phyloP scores from a whole-genome alignment of 2,888 invertebrate species.

The Elegia similella region DNA sequence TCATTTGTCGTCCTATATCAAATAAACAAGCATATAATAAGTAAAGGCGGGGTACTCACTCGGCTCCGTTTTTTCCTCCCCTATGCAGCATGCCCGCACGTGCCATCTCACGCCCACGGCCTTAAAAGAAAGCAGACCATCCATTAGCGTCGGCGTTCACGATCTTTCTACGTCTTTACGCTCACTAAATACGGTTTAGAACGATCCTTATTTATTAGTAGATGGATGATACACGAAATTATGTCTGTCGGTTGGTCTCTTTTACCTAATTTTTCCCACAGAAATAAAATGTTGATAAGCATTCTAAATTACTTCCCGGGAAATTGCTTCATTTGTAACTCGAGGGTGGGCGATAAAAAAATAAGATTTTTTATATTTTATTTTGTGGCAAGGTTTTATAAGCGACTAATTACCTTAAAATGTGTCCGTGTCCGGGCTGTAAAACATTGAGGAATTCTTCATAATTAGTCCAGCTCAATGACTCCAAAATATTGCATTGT shows the following conservation, averaged over 20 bases:
- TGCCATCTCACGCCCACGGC: slow-evolving; percentile 86
- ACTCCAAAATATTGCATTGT: no score
- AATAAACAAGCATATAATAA: slow-evolving; percentile 17
- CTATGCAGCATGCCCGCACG: slow-evolving; percentile 89
- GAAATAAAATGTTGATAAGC: not conserved
- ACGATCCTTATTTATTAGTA: slow-evolving; percentile 51
- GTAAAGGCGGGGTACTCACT: slow-evolving; percentile 79
- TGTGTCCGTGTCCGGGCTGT: no score
- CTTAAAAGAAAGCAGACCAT: slow-evolving; percentile 74
- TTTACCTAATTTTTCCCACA: slow-evolving; percentile 14
- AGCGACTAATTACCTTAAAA: no score
- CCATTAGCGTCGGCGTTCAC: slow-evolving; percentile 61
- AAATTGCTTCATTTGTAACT: not conserved
- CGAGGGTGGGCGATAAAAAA: no score
- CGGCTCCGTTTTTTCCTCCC: slow-evolving; percentile 87
- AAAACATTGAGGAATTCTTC: no score
- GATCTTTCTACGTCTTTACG: slow-evolving; percentile 60
- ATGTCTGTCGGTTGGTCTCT: slow-evolving; percentile 30
- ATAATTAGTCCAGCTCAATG: no score
- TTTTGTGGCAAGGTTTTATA: no score
- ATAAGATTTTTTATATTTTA: no score
- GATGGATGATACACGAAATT: slow-evolving; percentile 48
- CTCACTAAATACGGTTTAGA: slow-evolving; percentile 59
- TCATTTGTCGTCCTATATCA: no score
- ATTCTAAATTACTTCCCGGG: not conserved